phyloP scores from a whole-genome alignment of 1,140 invertebrate genomes.

The Ladona fulva region DNA sequence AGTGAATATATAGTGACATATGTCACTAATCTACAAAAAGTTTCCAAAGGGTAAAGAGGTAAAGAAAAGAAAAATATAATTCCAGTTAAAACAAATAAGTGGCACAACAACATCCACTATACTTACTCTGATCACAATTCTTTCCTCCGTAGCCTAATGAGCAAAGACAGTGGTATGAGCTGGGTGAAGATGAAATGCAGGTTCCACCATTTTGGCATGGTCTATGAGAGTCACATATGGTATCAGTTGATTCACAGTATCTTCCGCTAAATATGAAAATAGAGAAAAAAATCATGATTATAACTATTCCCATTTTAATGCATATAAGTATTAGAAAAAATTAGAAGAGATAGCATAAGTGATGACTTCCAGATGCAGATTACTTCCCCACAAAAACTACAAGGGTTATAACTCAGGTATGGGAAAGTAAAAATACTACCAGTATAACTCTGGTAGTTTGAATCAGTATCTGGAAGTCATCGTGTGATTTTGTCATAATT shows the following conservation, averaged over 20 bases:
- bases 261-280: conserved; percentile 37
- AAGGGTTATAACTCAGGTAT: no score
- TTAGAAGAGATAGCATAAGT: no score
- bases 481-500: no score
- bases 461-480: no score
- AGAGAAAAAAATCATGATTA: no score
- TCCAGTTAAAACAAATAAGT: no score
- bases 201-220: conserved; percentile 76
- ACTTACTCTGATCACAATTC: conserved; percentile 67
- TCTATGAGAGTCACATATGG: conserved; percentile 48
- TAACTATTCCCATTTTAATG: conserved; percentile 11
- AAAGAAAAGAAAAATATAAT: neutral
- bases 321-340: conserved; percentile 15
- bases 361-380: no score
- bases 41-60: neutral
- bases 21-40: no score
- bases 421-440: no score
- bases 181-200: conserved; percentile 49
- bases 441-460: no score
- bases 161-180: conserved; percentile 66
- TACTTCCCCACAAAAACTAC: no score
- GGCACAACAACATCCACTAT: neutral
- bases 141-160: conserved; percentile 62
- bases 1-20: no score
- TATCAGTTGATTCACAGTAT: conserved; percentile 57